A percentile compares a stretch with the other conserved stretches of the same genome.
phyloP scores from a whole-genome alignment of 2,113 vertebrate species.

The Panthera leo region DNA sequence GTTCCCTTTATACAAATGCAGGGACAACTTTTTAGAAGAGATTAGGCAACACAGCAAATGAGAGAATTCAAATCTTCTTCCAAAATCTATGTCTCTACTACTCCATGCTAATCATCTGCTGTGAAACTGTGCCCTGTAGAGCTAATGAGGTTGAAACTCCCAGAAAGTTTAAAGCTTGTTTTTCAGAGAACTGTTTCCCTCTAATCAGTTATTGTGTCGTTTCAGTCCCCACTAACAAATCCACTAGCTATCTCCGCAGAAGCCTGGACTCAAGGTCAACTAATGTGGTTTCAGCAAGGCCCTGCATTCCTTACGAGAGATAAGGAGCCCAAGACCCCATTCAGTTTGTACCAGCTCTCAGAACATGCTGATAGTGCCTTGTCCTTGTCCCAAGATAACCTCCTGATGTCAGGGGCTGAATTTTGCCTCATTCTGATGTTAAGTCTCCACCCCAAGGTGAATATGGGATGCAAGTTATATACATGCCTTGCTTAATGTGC shows the following conservation, averaged over 20 bases:
- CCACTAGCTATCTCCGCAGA: neutral
- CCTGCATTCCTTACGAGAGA: neutral
- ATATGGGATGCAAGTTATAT: neutral
- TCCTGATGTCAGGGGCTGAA: neutral
- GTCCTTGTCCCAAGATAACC: neutral
- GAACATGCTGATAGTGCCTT: neutral
- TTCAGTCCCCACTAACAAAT: neutral
- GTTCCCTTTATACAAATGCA: neutral
- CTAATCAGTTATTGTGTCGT: neutral
- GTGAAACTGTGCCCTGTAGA: neutral
- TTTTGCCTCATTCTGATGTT: neutral
- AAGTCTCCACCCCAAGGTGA: neutral
- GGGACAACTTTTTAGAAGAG: neutral
- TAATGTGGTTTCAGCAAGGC: neutral
- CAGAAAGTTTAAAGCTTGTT: neutral
- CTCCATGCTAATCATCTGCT: neutral
- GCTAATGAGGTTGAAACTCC: neutral
- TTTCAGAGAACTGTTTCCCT: neutral
- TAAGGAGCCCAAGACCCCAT: neutral
- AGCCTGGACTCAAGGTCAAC: neutral
- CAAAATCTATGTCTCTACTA: neutral
- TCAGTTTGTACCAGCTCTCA: neutral
- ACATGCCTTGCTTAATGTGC: neutral
- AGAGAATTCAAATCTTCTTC: neutral
- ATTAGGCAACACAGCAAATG: neutral